Evolutionary conservation across 2,888 invertebrate species (phyloP).

Genomic region (Drosophila siamana): DNA sequence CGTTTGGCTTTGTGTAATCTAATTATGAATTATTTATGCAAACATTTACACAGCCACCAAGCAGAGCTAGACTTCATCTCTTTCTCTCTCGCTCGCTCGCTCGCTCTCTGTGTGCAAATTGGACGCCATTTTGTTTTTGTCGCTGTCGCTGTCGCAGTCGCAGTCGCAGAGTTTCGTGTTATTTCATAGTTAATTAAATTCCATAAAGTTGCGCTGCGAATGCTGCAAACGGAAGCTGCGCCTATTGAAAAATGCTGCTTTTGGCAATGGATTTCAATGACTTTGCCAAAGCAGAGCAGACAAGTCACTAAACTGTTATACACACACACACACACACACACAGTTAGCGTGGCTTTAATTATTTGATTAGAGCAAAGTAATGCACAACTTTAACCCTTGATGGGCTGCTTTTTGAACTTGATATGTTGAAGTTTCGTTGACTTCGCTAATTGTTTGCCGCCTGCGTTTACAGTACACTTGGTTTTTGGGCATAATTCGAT

Average conservation of each 20-base stretch:
- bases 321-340: too few relatives aligned
- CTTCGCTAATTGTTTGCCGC: neutral
- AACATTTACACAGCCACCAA: conserved; percentile 49
- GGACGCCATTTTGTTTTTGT: conserved; percentile 59
- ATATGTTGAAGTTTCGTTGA: neutral
- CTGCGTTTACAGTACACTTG: neutral
- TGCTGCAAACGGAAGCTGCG: neutral
- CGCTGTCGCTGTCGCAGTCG: conserved; percentile 19
- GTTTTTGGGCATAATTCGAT: conserved; percentile 3
- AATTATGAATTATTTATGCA: conserved; percentile 78
- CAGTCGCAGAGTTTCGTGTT: conserved; percentile 3
- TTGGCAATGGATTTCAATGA: conserved; percentile 4
- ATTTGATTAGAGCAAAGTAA: neutral
- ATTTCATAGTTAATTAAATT: conserved; percentile 63
- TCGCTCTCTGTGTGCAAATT: conserved; percentile 36
- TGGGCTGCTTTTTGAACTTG: neutral
- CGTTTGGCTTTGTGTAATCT: conserved; percentile 71
- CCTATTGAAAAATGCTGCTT: neutral
- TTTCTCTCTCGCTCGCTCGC: neutral
- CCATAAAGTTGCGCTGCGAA: conserved; percentile 10
- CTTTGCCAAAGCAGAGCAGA: neutral
- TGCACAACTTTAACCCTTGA: too few relatives aligned
- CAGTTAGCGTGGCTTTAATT: too few relatives aligned
- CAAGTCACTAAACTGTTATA: neutral
- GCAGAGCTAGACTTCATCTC: conserved; percentile 20